These are phyloP conservation scores for Sitta europaea DNA, from an alignment of 2,113 vertebrate genomes.

Conservation along the genomic window DNA sequence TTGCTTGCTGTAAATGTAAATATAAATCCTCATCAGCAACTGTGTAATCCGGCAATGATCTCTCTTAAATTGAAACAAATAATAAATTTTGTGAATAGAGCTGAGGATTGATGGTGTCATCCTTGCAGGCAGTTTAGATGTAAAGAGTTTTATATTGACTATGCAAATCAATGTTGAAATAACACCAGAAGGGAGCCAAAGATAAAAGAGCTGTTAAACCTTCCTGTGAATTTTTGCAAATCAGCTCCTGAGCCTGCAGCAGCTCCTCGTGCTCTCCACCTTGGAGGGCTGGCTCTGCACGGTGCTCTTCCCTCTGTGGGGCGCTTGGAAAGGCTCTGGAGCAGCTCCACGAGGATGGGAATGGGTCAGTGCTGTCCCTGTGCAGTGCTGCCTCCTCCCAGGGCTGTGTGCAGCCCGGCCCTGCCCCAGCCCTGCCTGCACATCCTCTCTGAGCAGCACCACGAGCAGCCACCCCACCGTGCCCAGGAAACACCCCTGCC, in stretches of 20 bases:
- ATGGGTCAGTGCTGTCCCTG: neutral
- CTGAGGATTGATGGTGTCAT: constrained; percentile 42
- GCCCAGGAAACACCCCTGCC: rapidly evolving
- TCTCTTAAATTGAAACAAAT: constrained; percentile 41
- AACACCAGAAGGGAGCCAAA: constrained; percentile 37
- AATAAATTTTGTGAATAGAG: constrained; percentile 29
- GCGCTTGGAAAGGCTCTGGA: rapidly evolving
- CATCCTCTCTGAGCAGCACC: rapidly evolving
- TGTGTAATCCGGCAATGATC: constrained; percentile 22
- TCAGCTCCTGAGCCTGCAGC: neutral
- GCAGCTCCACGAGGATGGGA: neutral
- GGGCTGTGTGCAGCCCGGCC: neutral
- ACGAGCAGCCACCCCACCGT: rapidly evolving
- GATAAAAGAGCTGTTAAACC: constrained; percentile 29
- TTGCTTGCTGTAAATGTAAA: constrained; percentile 44
- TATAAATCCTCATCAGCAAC: constrained; percentile 49
- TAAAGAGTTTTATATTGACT: constrained; percentile 29
- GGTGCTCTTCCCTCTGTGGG: neutral
- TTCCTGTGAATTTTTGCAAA: neutral
- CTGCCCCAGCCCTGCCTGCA: neutral
- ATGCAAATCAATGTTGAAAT: constrained; percentile 22
- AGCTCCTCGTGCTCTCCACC: neutral
- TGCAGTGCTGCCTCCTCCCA: no score
- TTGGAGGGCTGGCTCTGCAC: neutral
- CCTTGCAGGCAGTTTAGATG: constrained; percentile 37